These are phyloP conservation scores for Galeopsomyia nigrocyanea DNA, from an alignment of 2,888 invertebrate species.

Conservation along the genomic window DNA sequence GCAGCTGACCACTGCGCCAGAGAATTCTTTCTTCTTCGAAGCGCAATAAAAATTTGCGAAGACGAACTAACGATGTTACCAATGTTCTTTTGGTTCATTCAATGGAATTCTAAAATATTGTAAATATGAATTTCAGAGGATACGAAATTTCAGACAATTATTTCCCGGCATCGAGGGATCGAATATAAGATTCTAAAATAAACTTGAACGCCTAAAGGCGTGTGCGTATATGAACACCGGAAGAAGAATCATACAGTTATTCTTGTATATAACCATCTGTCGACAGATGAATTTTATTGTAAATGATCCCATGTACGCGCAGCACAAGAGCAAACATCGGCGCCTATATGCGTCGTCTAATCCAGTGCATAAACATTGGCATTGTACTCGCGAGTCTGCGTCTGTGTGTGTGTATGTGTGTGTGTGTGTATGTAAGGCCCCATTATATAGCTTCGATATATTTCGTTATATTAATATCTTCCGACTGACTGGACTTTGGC, in stretches of 20 bases:
- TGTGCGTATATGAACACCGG: too few relatives aligned
- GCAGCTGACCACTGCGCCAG: too few relatives aligned
- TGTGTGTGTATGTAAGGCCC: neutral
- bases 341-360: conserved; percentile 56
- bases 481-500: conserved; percentile 63
- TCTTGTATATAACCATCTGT: conserved; percentile 19
- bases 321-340: conserved; percentile 7
- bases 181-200: too few relatives aligned
- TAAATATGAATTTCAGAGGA: too few relatives aligned
- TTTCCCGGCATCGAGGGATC: too few relatives aligned
- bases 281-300: conserved; percentile 37
- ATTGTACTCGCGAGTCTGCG: conserved; percentile 61
- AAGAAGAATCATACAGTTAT: too few relatives aligned
- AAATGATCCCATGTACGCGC: conserved; percentile 23
- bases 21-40: too few relatives aligned
- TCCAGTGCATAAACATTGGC: conserved; percentile 67
- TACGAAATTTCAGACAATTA: too few relatives aligned
- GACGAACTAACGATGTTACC: too few relatives aligned
- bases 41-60: neutral
- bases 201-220: too few relatives aligned
- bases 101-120: too few relatives aligned
- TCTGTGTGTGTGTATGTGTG: conserved; percentile 33
- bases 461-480: conserved; percentile 69
- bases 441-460: conserved; percentile 36
- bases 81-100: too few relatives aligned